These are phyloP conservation scores for Rhyacichthys aspro DNA, from an alignment of 2,797 vertebrate species.

Conservation along the genomic window DNA sequence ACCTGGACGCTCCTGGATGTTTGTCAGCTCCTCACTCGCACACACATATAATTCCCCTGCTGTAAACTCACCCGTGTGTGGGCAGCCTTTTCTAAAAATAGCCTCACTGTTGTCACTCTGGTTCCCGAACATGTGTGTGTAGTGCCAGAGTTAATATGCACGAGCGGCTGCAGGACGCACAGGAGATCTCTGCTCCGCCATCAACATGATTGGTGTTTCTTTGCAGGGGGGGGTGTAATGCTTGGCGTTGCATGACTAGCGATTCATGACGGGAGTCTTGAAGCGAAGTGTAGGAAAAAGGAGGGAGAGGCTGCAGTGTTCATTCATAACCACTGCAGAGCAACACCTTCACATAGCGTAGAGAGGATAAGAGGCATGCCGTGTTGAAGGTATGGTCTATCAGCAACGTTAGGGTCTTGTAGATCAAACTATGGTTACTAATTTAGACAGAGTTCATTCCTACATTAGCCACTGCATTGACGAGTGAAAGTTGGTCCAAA, in stretches of 20 bases:
- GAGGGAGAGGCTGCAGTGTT: constrained; percentile 22
- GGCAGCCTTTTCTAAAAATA: constrained; percentile 73
- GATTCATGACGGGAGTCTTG: constrained; percentile 32
- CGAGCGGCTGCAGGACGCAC: constrained; percentile 5
- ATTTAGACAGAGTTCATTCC: too few species aligned
- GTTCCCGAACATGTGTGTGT: constrained; percentile 65
- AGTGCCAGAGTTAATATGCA: constrained; percentile 31
- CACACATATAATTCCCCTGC: constrained; percentile 47
- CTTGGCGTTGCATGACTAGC: constrained; percentile 19
- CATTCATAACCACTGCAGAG: constrained; percentile 48
- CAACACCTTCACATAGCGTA: not conserved
- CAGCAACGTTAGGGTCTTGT: too few species aligned
- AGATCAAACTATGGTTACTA: too few species aligned
- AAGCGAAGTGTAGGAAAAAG: constrained; percentile 14
- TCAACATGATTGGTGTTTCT: constrained; percentile 34
- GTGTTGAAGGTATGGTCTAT: not conserved
- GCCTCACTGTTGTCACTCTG: constrained; percentile 65
- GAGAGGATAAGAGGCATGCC: constrained; percentile 12
- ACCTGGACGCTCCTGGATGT: constrained; percentile 72
- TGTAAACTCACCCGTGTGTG: constrained; percentile 66
- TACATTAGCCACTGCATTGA: too few species aligned
- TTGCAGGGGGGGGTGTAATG: constrained; percentile 24
- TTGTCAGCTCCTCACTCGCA: constrained; percentile 63
- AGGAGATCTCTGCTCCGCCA: constrained; percentile 21
- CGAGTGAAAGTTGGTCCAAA: too few species aligned